Evolutionary conservation across 1,140 invertebrate species (phyloP).

Genomic region (Alviniconcha marisindica): DNA sequence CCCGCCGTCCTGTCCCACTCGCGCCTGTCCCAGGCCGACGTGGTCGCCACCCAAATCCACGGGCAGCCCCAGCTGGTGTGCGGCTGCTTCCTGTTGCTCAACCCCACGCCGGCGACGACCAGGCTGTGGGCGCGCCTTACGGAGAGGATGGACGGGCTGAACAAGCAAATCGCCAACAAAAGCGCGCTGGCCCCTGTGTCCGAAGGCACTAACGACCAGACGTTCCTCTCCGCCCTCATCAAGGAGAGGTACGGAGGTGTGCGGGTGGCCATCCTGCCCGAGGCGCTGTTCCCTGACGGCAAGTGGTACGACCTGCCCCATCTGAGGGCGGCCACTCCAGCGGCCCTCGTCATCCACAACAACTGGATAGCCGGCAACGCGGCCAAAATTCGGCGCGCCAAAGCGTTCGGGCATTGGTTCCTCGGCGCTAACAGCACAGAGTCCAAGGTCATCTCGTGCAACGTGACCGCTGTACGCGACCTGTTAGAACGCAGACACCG

Average conservation of each 20-base stretch:
- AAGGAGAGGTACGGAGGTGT: slow-evolving; percentile 48
- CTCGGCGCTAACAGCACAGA: background rate
- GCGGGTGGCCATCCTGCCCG: slow-evolving; percentile 46
- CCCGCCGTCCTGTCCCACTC: slow-evolving; percentile 37
- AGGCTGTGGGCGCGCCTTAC: slow-evolving; percentile 55
- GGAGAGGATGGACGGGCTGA: slow-evolving; percentile 42
- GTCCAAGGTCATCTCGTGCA: background rate
- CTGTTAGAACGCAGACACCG: background rate
- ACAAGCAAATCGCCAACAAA: slow-evolving; percentile 41
- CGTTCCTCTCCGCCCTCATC: slow-evolving; percentile 52
- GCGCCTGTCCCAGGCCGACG: slow-evolving; percentile 40
- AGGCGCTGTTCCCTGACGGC: slow-evolving; percentile 58
- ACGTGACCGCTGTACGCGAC: background rate
- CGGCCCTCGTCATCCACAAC: slow-evolving; percentile 55
- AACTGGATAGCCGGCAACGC: slow-evolving; percentile 55
- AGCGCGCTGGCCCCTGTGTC: slow-evolving; percentile 38
- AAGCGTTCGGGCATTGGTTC: slow-evolving; percentile 57
- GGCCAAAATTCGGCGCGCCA: slow-evolving; percentile 50
- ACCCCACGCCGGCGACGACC: slow-evolving; percentile 49
- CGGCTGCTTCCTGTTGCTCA: slow-evolving; percentile 60
- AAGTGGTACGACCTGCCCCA: slow-evolving; percentile 58
- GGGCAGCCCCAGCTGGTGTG: slow-evolving; percentile 34
- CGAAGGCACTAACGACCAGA: slow-evolving; percentile 62
- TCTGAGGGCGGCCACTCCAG: slow-evolving; percentile 3
- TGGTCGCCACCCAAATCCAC: slow-evolving; percentile 55